Percentiles rank a stretch among this genome's conserved stretches.
phyloP scores from a whole-genome alignment of 2,113 vertebrate species.

The Scopus umbretta region DNA sequence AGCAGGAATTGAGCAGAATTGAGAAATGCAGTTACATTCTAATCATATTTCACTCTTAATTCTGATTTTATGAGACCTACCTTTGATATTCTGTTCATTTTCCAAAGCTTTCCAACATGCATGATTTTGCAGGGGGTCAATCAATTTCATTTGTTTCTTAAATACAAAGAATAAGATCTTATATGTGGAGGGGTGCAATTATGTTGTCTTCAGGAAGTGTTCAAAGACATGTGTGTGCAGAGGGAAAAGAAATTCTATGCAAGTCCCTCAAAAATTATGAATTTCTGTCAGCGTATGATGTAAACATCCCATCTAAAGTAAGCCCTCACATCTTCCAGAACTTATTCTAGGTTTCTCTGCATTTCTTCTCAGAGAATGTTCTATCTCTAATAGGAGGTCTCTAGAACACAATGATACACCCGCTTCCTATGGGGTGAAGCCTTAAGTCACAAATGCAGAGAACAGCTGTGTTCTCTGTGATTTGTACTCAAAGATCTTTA shows the following conservation, averaged over 20 bases:
- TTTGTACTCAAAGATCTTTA: background rate
- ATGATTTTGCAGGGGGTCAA: background rate
- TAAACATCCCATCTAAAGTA: background rate
- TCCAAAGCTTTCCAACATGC: background rate
- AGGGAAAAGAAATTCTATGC: background rate
- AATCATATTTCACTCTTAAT: background rate
- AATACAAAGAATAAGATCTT: background rate
- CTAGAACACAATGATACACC: background rate
- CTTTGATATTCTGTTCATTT: background rate
- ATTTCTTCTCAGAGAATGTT: background rate
- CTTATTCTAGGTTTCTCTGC: background rate
- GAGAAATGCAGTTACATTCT: background rate
- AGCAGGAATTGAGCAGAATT: fast-evolving
- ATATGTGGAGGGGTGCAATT: background rate
- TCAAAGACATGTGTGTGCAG: background rate
- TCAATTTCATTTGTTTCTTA: background rate
- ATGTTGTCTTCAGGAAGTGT: background rate
- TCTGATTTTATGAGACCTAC: background rate
- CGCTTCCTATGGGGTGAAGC: background rate
- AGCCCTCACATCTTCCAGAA: background rate
- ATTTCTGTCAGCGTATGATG: background rate
- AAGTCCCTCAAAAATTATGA: background rate
- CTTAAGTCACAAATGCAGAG: background rate
- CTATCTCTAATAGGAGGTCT: background rate
- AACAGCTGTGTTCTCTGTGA: background rate